Evolutionary conservation across 2,888 invertebrate genomes (phyloP).

Genomic region (Lasioglossum pauxillum): DNA sequence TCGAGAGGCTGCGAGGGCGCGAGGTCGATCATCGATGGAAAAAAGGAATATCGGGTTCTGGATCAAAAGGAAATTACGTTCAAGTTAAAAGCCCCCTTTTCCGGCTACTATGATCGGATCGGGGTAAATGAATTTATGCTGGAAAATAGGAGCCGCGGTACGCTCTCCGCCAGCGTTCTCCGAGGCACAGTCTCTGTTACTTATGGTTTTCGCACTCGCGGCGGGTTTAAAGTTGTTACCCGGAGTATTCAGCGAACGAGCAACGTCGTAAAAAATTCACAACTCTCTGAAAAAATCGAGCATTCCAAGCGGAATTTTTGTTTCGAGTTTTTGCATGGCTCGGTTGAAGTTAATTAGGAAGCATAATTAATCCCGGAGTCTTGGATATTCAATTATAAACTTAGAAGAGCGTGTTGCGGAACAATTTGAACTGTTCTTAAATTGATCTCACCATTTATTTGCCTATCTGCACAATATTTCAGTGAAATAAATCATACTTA

Average conservation of each 20-base stretch:
- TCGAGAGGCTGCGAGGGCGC: neutral
- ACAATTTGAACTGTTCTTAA: neutral
- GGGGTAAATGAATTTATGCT: conserved; percentile 29
- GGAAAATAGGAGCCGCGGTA: conserved; percentile 16
- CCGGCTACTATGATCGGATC: conserved; percentile 23
- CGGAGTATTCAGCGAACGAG: neutral
- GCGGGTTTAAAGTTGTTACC: conserved; percentile 8
- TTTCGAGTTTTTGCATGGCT: neutral
- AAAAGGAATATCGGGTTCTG: conserved; percentile 71
- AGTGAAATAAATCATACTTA: neutral
- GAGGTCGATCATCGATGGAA: neutral
- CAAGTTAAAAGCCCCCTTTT: conserved; percentile 69
- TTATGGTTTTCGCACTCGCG: neutral
- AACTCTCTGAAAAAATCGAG: neutral
- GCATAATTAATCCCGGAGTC: neutral
- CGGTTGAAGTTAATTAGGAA: neutral
- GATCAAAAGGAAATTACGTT: conserved; percentile 75
- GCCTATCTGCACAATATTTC: neutral
- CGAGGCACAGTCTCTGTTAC: neutral
- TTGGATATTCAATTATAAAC: neutral
- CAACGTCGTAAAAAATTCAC: neutral
- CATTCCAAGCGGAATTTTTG: neutral
- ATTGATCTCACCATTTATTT: neutral
- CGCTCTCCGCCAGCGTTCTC: neutral
- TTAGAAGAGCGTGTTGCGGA: neutral